Evolutionary conservation across 1,140 invertebrate species (phyloP).

Genomic region (Frieseomelitta varia): DNA sequence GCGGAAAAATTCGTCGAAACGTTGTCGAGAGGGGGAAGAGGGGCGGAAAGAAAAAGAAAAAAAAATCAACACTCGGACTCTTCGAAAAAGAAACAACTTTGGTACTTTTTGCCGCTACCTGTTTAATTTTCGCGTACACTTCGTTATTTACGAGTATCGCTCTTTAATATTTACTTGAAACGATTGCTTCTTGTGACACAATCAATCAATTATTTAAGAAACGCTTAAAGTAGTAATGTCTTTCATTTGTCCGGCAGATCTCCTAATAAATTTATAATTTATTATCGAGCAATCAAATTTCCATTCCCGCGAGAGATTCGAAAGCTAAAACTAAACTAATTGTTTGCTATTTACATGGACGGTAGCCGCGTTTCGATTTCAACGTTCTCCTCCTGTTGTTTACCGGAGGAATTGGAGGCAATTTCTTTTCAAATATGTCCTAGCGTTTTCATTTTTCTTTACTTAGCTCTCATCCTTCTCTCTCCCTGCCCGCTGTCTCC

Average conservation of each 20-base stretch:
- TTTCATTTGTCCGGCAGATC: too few relatives aligned
- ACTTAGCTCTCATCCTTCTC: not conserved
- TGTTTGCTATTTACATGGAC: not conserved
- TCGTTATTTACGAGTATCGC: too few relatives aligned
- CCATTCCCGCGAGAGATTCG: not conserved
- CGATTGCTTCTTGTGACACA: too few relatives aligned
- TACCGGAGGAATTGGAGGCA: conserved; percentile 8
- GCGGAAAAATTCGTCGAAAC: not conserved
- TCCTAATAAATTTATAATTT: not conserved
- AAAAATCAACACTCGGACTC: not conserved
- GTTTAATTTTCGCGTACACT: not conserved
- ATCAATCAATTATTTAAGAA: too few relatives aligned
- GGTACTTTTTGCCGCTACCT: not conserved
- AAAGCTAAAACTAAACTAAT: not conserved
- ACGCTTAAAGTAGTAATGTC: too few relatives aligned
- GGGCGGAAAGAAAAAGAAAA: too few relatives aligned
- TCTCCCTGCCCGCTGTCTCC: too few relatives aligned
- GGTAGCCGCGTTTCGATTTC: not conserved
- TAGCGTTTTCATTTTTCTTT: conserved; percentile 46
- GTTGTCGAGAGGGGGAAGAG: too few relatives aligned
- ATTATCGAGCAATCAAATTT: not conserved
- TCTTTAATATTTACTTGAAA: too few relatives aligned
- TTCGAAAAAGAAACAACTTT: not conserved
- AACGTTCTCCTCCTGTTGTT: too few relatives aligned
- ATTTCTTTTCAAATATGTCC: conserved; percentile 23